Base-by-base conservation (phyloP, 2,113 vertebrate genomes). In the Pitta sordida region DNA sequence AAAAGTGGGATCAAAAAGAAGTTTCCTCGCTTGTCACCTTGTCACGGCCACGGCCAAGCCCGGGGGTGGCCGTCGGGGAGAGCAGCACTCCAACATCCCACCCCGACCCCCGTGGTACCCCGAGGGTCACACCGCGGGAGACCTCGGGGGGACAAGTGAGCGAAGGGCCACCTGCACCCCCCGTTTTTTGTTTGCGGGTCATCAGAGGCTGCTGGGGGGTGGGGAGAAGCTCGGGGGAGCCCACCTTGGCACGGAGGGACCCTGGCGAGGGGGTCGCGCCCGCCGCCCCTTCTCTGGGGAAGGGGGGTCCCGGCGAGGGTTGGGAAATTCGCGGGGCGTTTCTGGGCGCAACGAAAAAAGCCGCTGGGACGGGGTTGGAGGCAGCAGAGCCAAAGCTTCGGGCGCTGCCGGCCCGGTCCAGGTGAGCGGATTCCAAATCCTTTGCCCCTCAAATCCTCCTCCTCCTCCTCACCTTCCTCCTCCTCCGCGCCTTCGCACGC, bases 341-440 rank as follows among this genome's bases (percentile, higher is more conserved):
- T 93, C 13, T 34, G 60, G 15, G 43, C 12, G 18, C 85, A 96
- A 96, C 95, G 95, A 95, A 96, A 96, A 87, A 85, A 87, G 6
- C 29, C 34, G 2, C 48, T 26, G 70, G 56, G 88, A 70, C 10
- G 39, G 56, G 4, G 29, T 43, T 9, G 77, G 37, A 5, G 37
- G 81, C 52, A 34, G 52, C 78, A 15, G 32, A 70, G 12, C 18
- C 65, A 23, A 67, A 90, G 17, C 21, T 62, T 11, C 52, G 48
- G 34, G 52, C 13, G 4, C 73, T 58, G 73, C 55, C 51, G 27
- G 55, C 23, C 65, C 90, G 43, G 52, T 84, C 69, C 88, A 68
- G 88, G 74, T 67, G 78, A 93, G 62, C 12, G 14, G 65, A 5
- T 9, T 67, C 27, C 53, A 59, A 77, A 87, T 55, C 30, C 11